Evolutionary conservation across 1,140 invertebrate genomes (phyloP), one percentile per base, ranked within the genome.

Genomic region (Rhyacophila brunnea): DNA sequence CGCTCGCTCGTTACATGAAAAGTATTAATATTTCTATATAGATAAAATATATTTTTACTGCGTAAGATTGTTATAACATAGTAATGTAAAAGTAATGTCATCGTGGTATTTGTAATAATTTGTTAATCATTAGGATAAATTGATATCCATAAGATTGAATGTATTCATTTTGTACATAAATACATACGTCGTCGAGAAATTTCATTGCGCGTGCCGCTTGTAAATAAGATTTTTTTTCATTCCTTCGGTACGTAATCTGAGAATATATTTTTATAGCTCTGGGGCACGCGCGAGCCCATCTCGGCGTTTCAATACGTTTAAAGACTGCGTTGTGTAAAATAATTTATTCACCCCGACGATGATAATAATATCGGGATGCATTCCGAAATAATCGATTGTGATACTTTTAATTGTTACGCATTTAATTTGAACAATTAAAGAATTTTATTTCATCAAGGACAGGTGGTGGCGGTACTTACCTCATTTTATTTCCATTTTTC

Each of bases 401-500:
- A 28, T 28, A 28, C 23, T 28, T 28, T 28, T 28, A n/a, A 5
- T 28, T 9, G 9, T 28, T 28, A 28, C 9, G 3, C 23, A 3
- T 28, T 28, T 3, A 28, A n/a, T n/a, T n/a, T n/a, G n/a, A 28
- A 28, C 23, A 28, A 28, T 28, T 9, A 9, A 28, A 5, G 23
- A 3, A 28, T 28, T 28, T 28, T n/a, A 3, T 28, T 28, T 28
- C 3, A 28, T 28, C 23, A 28, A 9, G 23, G 23, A 28, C 4
- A 28, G 23, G 23, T 9, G 23, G 23, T 9, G 9, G 23, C 23
- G 40, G 40, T 46, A 11, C 19, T 6, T 46, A 6, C 17, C 5
- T 4, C 14, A 18, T 48, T 18, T 54, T 40, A 18, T 36, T 40
- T 34, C 47, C 54, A 13, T 48, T 57, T n/a, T 45, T 46, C 6